phyloP scores from a whole-genome alignment of 2,797 vertebrate species.

The Dromococcyx pavoninus region DNA sequence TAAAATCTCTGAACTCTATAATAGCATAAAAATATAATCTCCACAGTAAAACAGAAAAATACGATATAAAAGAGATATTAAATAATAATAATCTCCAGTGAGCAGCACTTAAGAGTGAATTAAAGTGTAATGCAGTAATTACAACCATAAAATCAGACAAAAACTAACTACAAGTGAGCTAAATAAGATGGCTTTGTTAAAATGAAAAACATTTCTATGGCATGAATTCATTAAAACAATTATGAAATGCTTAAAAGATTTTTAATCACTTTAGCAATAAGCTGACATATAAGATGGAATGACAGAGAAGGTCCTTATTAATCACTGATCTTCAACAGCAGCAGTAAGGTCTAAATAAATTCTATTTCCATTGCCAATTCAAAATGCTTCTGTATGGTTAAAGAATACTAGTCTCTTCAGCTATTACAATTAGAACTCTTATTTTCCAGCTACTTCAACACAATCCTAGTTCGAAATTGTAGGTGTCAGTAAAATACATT shows the following conservation, averaged over 20 bases:
- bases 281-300: background rate
- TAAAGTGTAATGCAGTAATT: constrained; percentile 31
- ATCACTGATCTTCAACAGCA: background rate
- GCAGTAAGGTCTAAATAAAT: background rate
- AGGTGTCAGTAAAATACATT: background rate
- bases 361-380: background rate
- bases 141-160: constrained; percentile 26
- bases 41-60: background rate
- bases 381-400: background rate
- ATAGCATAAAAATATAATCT: background rate
- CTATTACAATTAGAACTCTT: background rate
- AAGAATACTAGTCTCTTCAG: background rate
- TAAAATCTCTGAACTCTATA: background rate
- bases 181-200: constrained; percentile 23
- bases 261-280: constrained; percentile 11
- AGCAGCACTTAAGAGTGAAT: constrained; percentile 3
- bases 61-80: background rate
- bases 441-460: background rate
- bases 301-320: background rate
- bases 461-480: background rate
- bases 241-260: constrained; percentile 7
- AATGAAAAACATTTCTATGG: background rate
- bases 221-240: constrained; percentile 37
- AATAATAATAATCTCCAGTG: background rate
- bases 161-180: background rate